Conservation (phyloP, 2,113 vertebrate genomes). For the Microcebus ravelobensis region DNA sequence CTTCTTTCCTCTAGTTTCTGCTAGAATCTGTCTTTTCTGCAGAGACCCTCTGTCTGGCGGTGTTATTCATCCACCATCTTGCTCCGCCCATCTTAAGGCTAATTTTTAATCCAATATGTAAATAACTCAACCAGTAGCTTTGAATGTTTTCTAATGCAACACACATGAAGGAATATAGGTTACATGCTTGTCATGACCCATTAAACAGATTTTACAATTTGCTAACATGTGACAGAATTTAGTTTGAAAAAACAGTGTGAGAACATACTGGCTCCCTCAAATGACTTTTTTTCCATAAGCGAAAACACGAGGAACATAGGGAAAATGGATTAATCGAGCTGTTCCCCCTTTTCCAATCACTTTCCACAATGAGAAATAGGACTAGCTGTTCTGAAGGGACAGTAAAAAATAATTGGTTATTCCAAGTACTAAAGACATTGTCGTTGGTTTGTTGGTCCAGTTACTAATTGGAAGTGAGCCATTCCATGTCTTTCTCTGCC, state of each 20-base stretch:
- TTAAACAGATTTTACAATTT: background rate
- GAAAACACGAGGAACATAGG: background rate
- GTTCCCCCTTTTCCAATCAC: background rate
- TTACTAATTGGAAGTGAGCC: constrained; percentile 71
- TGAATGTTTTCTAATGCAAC: background rate
- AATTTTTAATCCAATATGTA: background rate
- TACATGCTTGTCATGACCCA: background rate
- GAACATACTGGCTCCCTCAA: background rate
- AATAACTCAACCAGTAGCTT: background rate
- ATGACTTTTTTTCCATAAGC: background rate
- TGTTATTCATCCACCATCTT: too few relatives aligned
- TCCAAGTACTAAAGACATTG: constrained; percentile 34
- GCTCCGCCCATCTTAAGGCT: too few relatives aligned
- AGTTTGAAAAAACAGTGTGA: background rate
- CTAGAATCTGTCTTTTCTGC: too few relatives aligned
- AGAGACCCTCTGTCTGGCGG: too few relatives aligned
- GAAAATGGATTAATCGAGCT: background rate
- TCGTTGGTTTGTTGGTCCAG: constrained; percentile 66
- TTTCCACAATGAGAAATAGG: constrained; percentile 37
- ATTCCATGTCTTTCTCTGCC: constrained; percentile 72
- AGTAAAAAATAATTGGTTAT: constrained; percentile 50
- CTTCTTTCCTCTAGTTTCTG: too few relatives aligned
- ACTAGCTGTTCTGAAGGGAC: background rate
- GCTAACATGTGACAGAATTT: background rate
- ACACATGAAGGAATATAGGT: background rate